Percentiles rank a stretch among this genome's conserved stretches.
These are phyloP conservation scores for Noctua fimbriata DNA, from an alignment of 2,888 invertebrate species.

Conservation along the genomic window DNA sequence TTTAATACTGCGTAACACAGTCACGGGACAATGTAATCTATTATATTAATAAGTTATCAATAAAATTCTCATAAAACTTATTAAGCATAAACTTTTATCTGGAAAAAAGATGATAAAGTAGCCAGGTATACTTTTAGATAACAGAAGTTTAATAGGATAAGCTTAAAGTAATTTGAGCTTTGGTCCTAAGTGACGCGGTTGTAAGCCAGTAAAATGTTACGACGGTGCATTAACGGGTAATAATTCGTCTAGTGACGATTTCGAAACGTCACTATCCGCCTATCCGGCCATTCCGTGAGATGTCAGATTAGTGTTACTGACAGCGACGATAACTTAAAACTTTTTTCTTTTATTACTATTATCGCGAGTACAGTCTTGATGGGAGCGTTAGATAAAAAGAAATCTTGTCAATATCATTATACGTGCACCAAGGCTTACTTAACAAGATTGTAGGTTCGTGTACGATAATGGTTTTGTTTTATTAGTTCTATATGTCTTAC, in stretches of 20 bases:
- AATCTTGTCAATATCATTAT: slow-evolving; percentile 87
- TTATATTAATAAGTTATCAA: slow-evolving; percentile 55
- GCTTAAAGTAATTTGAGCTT: slow-evolving; percentile 79
- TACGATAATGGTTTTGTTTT: slow-evolving; percentile 84
- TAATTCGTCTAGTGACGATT: slow-evolving; percentile 85
- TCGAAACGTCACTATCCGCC: slow-evolving; percentile 81
- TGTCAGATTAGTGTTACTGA: slow-evolving; percentile 83
- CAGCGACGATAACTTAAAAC: slow-evolving; percentile 83
- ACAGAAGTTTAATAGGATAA: slow-evolving; percentile 70
- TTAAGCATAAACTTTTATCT: slow-evolving; percentile 50
- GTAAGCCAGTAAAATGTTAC: slow-evolving; percentile 83
- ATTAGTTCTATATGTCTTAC: slow-evolving; percentile 78
- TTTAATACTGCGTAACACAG: slow-evolving; percentile 59
- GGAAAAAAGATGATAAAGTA: slow-evolving; percentile 65
- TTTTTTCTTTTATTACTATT: slow-evolving; percentile 83
- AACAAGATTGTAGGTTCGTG: slow-evolving; percentile 85
- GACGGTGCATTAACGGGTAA: slow-evolving; percentile 83
- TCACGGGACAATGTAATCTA: slow-evolving; percentile 51
- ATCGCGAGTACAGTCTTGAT: slow-evolving; percentile 80
- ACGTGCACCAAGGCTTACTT: slow-evolving; percentile 81
- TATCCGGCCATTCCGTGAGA: slow-evolving; percentile 80
- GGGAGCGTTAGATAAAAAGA: slow-evolving; percentile 81
- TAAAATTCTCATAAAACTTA: slow-evolving; percentile 59
- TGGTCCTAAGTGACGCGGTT: slow-evolving; percentile 79
- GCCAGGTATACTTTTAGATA: slow-evolving; percentile 63